Conservation (phyloP, 2,797 vertebrate species). For the Chromis chromis region DNA sequence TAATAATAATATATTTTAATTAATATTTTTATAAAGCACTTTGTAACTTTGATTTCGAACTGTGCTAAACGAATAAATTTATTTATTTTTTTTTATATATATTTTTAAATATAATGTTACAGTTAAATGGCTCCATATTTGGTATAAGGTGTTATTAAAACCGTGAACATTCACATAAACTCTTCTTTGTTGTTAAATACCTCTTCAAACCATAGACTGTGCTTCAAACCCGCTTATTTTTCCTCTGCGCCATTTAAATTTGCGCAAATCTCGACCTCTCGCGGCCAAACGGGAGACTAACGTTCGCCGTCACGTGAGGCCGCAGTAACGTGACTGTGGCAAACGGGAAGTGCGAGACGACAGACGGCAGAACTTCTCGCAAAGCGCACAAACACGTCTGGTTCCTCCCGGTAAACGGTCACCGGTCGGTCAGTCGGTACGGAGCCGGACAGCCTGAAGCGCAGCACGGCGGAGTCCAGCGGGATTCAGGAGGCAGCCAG, state of each 20-base stretch:
- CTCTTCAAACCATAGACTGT: too few relatives aligned
- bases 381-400: slow-evolving; percentile 25
- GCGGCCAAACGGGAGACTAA: background rate
- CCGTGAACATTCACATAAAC: background rate
- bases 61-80: too few relatives aligned
- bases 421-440: background rate
- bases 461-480: slow-evolving; percentile 1
- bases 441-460: slow-evolving; percentile 11
- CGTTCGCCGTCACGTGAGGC: slow-evolving; percentile 69
- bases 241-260: slow-evolving; percentile 11
- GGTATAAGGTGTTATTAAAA: background rate
- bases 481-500: background rate
- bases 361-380: slow-evolving; percentile 33
- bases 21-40: too few relatives aligned
- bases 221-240: too few relatives aligned
- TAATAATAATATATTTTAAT: too few relatives aligned
- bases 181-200: too few relatives aligned
- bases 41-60: too few relatives aligned
- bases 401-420: background rate
- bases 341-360: slow-evolving; percentile 73
- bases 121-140: background rate
- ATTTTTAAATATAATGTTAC: too few relatives aligned
- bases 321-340: slow-evolving; percentile 73
- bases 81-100: too few relatives aligned
- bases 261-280: slow-evolving; percentile 21